Base-by-base conservation (phyloP, 1,140 invertebrate species). In the Dendrolimus punctatus region DNA sequence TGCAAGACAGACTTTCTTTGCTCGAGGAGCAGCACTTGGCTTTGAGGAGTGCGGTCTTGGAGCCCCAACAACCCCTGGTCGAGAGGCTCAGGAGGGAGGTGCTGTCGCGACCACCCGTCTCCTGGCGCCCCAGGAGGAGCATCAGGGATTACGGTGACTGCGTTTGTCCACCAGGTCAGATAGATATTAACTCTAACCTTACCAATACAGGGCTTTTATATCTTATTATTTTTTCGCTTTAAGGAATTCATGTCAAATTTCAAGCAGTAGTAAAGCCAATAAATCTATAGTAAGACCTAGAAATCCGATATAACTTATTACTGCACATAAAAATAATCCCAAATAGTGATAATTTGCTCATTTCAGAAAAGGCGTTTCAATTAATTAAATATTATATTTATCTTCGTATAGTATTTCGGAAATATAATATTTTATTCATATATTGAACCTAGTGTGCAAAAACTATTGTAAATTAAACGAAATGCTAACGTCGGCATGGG, bases 1-100 rank as follows among this genome's bases (percentile, higher is more conserved):
- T 85, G 57, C 67, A 72, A 57, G 75, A 67, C 45, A 58, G 82
- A 56, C 57, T 85, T 49, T 60, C 71, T 6, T 36, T 83, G 55
- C 53, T 85, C 52, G 82, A 85, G 55, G 82, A 85, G 46, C 82
- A 85, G 74, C 79, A 83, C 48, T 49, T 71, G 5, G 82, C 82
- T 37, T 51, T 85, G 67, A 62, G 80, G 42, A 80, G 74, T 61
- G 82, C 79, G 5, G 80, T 85, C 10, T 53, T 85, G 68, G 82
- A 84, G 71, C 80, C 79, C 36, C 73, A 81, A 59, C 80, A 85
- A 66, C 82, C 82, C 40, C 61, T 82, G 49, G 75, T 75, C 8
- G 82, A 80, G 60, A 54, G 81, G 42, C 62, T 85, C 0, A 61
- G 78, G 9, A 53, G 80, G 8, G 80, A 83, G 40, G 68, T 75